These are phyloP conservation scores for Eciton burchellii DNA, from an alignment of 1,140 invertebrate genomes.

Conservation along the genomic window DNA sequence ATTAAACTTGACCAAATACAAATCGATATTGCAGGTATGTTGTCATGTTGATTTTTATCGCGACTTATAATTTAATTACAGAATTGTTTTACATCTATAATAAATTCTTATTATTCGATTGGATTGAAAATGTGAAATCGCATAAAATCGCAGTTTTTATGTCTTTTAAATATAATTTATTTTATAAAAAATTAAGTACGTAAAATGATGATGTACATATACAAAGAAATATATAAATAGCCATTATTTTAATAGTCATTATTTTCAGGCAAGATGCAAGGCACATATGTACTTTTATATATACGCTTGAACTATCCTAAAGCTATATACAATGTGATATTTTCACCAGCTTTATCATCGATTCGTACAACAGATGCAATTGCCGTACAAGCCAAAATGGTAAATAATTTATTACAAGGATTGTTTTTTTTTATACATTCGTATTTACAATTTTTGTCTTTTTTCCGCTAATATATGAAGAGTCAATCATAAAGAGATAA, in stretches of 20 bases:
- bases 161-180: conserved; percentile 60
- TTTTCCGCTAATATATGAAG: conserved; percentile 32
- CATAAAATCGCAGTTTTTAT: not conserved
- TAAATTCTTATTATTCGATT: conserved; percentile 1
- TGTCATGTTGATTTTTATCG: too few species aligned
- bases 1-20: too few species aligned
- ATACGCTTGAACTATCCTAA: conserved; percentile 51
- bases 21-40: too few species aligned
- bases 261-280: conserved; percentile 72
- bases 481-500: conserved; percentile 43
- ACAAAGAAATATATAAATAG: conserved; percentile 68
- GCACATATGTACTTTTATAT: conserved; percentile 60
- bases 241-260: conserved; percentile 46
- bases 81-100: not conserved
- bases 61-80: too few species aligned
- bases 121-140: not conserved
- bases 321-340: conserved; percentile 68
- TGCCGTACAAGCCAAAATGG: conserved; percentile 27
- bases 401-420: conserved; percentile 63
- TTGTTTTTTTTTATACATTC: conserved; percentile 53
- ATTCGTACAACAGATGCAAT: conserved; percentile 25
- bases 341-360: conserved; percentile 45
- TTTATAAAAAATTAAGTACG: conserved; percentile 74
- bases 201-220: conserved; percentile 62
- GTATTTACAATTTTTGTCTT: conserved; percentile 65